Evolutionary conservation across 2,888 invertebrate species (phyloP), one percentile per base, ranked within the genome.

Genomic region (Plusia festucae): DNA sequence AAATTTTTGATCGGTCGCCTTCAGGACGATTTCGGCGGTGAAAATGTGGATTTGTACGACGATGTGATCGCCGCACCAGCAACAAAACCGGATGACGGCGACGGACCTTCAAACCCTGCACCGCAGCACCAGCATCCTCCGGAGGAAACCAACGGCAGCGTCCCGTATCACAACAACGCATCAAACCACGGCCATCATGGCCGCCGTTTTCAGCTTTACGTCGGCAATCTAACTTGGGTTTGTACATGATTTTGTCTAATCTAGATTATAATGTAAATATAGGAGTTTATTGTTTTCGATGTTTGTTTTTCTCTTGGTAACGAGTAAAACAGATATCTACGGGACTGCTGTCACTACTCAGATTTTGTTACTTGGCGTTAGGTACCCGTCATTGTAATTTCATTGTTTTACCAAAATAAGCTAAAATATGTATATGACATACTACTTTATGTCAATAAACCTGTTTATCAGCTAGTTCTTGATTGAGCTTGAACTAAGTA

Each of bases 201-300:
- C 93, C 96, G 98, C 86, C 96, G 98, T 87, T 98, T 97, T 91
- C 98, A 99, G 91, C 96, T 99, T 53, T 99, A 99, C 95, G 97
- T 99, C 87, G 99, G 99, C 86, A 99, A 99, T 95, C 96, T 99
- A 81, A 99, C 99, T 84, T 99, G 99, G 99, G 99, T 98, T 96
- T 95, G 96, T 93, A 94, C 92, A 83, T 86, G 84, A 93, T 90
- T 93, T 91, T 93, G 81, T 75, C 73, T 93, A 84, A 87, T 86
- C 83, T 91, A 90, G 87, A 84, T 84, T 59, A 81, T 90, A 86
- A 87, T 94, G 92, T 91, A 93, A 88, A 92, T 93, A 91, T 89
- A 91, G 88, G 81, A 73, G 32, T 77, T 82, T 84, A 84, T 83
- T 86, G 81, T 86, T 86, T 80, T 67, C 55, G 81, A 84, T 84